Percentiles rank a stretch among this genome's conserved stretches.
Evolutionary conservation across 2,797 vertebrate species (phyloP).

Genomic region (Chloroceryle amazona): DNA sequence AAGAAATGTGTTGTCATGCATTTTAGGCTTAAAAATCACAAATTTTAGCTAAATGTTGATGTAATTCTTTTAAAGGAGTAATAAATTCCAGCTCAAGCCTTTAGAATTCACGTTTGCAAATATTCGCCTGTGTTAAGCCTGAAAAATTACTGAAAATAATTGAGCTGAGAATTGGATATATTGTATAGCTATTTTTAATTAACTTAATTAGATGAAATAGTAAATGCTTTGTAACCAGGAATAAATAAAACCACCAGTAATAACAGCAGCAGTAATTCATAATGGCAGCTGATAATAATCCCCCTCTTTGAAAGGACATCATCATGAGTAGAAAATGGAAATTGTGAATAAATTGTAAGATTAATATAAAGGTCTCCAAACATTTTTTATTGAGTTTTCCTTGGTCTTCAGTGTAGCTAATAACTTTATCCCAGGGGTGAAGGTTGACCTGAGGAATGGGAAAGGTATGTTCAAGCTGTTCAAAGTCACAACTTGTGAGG

Average conservation of each 20-base stretch:
- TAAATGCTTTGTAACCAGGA: not conserved
- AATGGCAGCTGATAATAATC: not conserved
- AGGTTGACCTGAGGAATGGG: not conserved
- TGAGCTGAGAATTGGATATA: not conserved
- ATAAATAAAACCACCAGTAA: not conserved
- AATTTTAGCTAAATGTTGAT: not conserved
- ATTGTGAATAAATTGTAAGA: not conserved
- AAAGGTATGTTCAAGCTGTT: not conserved
- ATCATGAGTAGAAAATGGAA: not conserved
- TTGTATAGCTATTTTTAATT: not conserved
- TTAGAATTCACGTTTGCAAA: not conserved
- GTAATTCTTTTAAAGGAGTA: not conserved
- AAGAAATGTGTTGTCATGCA: accelerated
- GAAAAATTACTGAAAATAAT: not conserved
- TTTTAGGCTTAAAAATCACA: not conserved
- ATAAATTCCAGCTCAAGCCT: not conserved
- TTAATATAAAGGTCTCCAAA: not conserved
- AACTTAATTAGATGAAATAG: not conserved
- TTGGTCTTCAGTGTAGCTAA: not conserved
- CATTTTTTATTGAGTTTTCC: not conserved
- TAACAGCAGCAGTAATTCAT: not conserved
- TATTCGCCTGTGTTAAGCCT: not conserved
- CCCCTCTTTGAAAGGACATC: not conserved
- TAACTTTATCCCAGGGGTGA: not conserved
- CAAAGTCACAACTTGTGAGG: not conserved